Base-by-base conservation (phyloP, 2,888 invertebrate genomes). In the Pseudolycoriella hygida region DNA sequence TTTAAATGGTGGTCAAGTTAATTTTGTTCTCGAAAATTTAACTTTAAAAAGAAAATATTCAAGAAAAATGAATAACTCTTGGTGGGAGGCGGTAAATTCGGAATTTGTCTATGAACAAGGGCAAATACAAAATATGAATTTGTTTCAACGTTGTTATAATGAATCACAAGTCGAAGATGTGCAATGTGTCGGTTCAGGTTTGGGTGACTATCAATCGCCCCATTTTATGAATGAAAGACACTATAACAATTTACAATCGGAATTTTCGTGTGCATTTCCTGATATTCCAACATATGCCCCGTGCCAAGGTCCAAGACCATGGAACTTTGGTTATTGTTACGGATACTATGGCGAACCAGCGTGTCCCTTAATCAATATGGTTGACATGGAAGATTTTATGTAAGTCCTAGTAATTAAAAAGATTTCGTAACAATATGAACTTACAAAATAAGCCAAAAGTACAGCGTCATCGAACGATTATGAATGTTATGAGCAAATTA, bases 311-410 rank as follows among this genome's bases (percentile, higher is more conserved):
- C 58, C 56, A 57, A 59, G 60, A 37, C 67, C 71, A 43, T 80
- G 76, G 76, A 71, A 76, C 54, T 80, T 80, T 56, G 69, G 67
- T 42, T 71, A 70, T 56, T 80, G 80, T 56, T 79, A 72, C 54
- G 76, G 77, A 55, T 76, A 77, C 52, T 72, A 71, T 48, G 60
- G 60, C 42, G 56, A 60, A 19, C 74, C 74, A 53, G 69, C 78
- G 1, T 80, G 80, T 51, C 78, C 77, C 54, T 80, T 74, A 55
- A 73, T 77, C 1, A 69, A 71, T 51, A 68, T 76, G 49, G 72
- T 77, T 44, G 80, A 80, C 60, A 73, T 80, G 53, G 80, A 80
- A 60, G 80, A 80, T 64, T 80, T 80, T 61, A 78, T 80, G 80
- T 80, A 65, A 80, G 80, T 76, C 52, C 20, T 43, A 12, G 6